phyloP scores from a whole-genome alignment of 2,113 vertebrate genomes.

The Leptobrachium ailaonicum region DNA sequence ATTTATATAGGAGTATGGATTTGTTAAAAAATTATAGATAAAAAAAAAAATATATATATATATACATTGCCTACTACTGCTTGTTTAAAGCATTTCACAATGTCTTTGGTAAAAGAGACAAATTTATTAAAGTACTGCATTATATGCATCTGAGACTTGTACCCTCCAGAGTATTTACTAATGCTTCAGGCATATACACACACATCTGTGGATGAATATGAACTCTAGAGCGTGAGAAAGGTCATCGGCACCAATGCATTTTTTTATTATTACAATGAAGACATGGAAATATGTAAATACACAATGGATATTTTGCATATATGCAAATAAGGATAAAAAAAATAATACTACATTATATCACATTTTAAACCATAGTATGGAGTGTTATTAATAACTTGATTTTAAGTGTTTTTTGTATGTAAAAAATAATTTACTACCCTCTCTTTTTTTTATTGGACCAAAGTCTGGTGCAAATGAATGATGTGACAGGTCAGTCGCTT shows the following conservation, averaged over 20 bases:
- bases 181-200: not conserved
- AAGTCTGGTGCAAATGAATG: too few species aligned
- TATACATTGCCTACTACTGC: not conserved
- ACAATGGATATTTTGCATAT: not conserved
- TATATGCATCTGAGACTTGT: not conserved
- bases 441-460: too few species aligned
- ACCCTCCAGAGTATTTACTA: not conserved
- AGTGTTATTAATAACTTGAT: too few species aligned
- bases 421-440: too few species aligned
- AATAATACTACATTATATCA: not conserved
- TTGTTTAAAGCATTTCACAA: not conserved
- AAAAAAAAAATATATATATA: too few species aligned
- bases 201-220: not conserved
- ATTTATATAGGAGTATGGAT: too few species aligned
- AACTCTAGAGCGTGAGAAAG: constrained; percentile 1
- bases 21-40: too few species aligned
- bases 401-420: too few species aligned
- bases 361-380: too few species aligned
- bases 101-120: not conserved
- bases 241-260: not conserved
- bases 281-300: not conserved
- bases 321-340: not conserved
- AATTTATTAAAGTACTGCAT: not conserved
- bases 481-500: too few species aligned
- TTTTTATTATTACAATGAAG: not conserved